phyloP scores from a whole-genome alignment of 2,888 invertebrate genomes.

The Dynastes hyllus region DNA sequence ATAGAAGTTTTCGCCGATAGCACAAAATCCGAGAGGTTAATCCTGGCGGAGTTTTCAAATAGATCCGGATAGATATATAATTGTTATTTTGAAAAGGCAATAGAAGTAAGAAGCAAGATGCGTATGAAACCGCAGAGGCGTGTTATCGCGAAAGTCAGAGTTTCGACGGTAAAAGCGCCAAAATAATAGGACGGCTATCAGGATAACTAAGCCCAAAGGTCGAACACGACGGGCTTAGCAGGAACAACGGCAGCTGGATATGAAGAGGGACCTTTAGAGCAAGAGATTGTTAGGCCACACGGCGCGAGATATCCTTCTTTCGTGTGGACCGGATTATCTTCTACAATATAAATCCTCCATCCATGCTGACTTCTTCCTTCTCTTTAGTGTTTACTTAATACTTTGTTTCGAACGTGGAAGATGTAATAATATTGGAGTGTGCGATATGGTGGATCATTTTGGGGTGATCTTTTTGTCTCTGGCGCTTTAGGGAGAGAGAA shows the following conservation, averaged over 20 bases:
- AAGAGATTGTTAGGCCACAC: conserved; percentile 29
- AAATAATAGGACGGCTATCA: conserved; percentile 55
- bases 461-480: not conserved
- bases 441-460: conserved; percentile 13
- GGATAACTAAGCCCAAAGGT: conserved; percentile 56
- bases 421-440: not conserved
- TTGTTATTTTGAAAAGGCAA: conserved; percentile 52
- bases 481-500: not conserved
- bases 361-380: not conserved
- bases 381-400: no score
- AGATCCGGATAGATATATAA: conserved; percentile 54
- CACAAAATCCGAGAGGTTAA: conserved; percentile 4
- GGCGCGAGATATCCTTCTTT: conserved; percentile 35
- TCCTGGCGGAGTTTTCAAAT: conserved; percentile 31
- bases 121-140: conserved; percentile 10
- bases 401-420: not conserved
- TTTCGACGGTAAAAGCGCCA: conserved; percentile 40
- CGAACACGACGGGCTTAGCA: conserved; percentile 18
- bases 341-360: not conserved
- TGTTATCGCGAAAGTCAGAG: conserved; percentile 60
- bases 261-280: not conserved
- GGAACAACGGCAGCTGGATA: not conserved
- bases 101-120: no score
- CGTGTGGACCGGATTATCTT: conserved; percentile 48
- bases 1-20: conserved; percentile 1